phyloP scores from a whole-genome alignment of 1,140 invertebrate genomes.

The Pemphigus obesinymphae region DNA sequence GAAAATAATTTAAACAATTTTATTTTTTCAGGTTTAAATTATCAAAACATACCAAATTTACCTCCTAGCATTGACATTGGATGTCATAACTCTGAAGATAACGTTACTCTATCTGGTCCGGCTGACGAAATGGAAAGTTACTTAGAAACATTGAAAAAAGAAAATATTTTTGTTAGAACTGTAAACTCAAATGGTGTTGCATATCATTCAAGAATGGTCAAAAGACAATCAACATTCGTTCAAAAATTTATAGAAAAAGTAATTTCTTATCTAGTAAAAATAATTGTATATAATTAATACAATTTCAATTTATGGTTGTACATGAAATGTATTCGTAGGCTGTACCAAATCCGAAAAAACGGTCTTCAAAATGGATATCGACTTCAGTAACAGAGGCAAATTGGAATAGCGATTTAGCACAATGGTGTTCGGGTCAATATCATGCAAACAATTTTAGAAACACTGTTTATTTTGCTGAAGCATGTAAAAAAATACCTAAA shows the following conservation, averaged over 20 bases:
- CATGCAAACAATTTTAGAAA: conserved; percentile 91
- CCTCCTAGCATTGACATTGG: conserved; percentile 64
- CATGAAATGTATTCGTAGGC: conserved; percentile 48
- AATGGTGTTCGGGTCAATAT: conserved; percentile 81
- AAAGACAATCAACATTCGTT: conserved; percentile 62
- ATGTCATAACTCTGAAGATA: conserved; percentile 65
- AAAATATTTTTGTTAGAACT: conserved; percentile 70
- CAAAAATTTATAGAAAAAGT: conserved; percentile 58
- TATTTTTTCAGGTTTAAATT: conserved; percentile 45
- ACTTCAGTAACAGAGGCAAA: conserved; percentile 59
- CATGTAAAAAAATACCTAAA: conserved; percentile 55
- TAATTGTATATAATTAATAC: background rate
- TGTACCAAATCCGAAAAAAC: conserved; percentile 53
- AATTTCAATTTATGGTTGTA: background rate
- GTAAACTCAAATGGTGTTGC: conserved; percentile 66
- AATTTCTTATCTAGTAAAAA: background rate
- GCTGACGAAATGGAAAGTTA: conserved; percentile 53
- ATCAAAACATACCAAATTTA: conserved; percentile 54
- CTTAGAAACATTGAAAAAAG: conserved; percentile 53
- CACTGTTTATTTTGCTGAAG: conserved; percentile 59
- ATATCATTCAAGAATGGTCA: conserved; percentile 74
- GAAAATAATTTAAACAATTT: background rate
- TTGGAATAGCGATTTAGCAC: conserved; percentile 71
- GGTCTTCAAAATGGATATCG: conserved; percentile 59
- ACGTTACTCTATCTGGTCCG: conserved; percentile 65